Conservation (phyloP, 1,140 invertebrate species). For the Calliopsis andreniformis region DNA sequence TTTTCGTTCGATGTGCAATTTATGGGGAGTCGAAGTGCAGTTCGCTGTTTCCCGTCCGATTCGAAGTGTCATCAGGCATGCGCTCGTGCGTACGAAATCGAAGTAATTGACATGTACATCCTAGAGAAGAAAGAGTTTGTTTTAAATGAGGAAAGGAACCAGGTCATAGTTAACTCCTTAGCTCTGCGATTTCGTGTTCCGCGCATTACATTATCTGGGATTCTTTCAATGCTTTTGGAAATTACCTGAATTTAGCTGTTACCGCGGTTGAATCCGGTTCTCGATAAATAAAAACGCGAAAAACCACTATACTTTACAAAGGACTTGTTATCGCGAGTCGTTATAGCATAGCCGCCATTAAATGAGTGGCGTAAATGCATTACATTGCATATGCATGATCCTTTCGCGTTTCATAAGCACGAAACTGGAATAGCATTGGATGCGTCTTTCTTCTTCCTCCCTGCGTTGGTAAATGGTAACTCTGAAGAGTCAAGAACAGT, state of each 20-base stretch:
- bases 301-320: slow-evolving; percentile 13
- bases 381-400: slow-evolving; percentile 48
- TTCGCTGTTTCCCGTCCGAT: slow-evolving; percentile 73
- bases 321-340: slow-evolving; percentile 31
- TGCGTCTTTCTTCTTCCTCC: slow-evolving; percentile 2
- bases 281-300: slow-evolving; percentile 10
- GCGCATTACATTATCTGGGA: not conserved
- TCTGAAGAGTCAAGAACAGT: not conserved
- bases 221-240: not conserved
- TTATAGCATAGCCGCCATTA: slow-evolving; percentile 27
- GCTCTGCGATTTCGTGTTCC: not conserved
- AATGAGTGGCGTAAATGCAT: slow-evolving; percentile 46
- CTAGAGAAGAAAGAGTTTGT: slow-evolving; percentile 5
- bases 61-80: slow-evolving; percentile 75
- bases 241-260: not conserved
- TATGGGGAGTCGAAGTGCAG: slow-evolving; percentile 75
- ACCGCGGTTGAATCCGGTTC: not conserved
- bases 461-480: not conserved
- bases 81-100: slow-evolving; percentile 58
- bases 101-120: slow-evolving; percentile 74
- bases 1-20: slow-evolving; percentile 64
- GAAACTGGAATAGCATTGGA: slow-evolving; percentile 18
- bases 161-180: too few relatives aligned
- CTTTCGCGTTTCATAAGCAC: slow-evolving; percentile 13
- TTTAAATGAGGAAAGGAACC: slow-evolving; percentile 1